phyloP scores from a whole-genome alignment of 2,888 invertebrate species.

The Heliconius ethilla region DNA sequence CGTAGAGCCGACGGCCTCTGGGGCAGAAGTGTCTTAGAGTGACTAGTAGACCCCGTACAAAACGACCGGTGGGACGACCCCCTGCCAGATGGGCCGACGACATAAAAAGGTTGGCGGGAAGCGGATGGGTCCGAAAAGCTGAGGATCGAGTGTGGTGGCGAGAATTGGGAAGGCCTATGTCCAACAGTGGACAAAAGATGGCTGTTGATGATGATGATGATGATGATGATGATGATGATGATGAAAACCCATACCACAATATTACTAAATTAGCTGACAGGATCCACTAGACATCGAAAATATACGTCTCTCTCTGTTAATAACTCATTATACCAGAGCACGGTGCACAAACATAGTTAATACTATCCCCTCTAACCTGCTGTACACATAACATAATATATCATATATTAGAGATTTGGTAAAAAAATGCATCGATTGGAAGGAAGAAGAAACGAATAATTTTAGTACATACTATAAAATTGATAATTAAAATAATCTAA shows the following conservation, averaged over 20 bases:
- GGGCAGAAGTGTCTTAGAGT: too few species aligned
- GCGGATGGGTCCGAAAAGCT: too few species aligned
- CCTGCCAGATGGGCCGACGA: too few species aligned
- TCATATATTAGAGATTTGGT: neutral
- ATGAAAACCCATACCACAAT: neutral
- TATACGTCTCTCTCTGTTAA: conserved; percentile 25
- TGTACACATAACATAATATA: neutral
- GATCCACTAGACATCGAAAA: neutral
- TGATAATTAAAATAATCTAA: neutral
- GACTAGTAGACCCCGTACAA: too few species aligned
- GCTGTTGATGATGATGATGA: too few species aligned
- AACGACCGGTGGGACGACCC: too few species aligned
- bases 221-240: too few species aligned
- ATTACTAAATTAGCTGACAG: neutral
- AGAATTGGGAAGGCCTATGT: too few species aligned
- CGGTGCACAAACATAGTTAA: conserved; percentile 22
- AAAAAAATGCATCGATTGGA: neutral
- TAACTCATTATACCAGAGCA: conserved; percentile 35
- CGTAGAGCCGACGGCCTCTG: too few species aligned
- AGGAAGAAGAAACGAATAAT: neutral
- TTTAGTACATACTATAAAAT: neutral
- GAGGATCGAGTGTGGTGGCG: too few species aligned
- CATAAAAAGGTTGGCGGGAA: too few species aligned
- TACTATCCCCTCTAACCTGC: neutral
- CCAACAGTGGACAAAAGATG: too few species aligned